These are phyloP conservation scores for Tigriopus japonicus DNA, from an alignment of 1,140 invertebrate genomes.

Conservation along the genomic window DNA sequence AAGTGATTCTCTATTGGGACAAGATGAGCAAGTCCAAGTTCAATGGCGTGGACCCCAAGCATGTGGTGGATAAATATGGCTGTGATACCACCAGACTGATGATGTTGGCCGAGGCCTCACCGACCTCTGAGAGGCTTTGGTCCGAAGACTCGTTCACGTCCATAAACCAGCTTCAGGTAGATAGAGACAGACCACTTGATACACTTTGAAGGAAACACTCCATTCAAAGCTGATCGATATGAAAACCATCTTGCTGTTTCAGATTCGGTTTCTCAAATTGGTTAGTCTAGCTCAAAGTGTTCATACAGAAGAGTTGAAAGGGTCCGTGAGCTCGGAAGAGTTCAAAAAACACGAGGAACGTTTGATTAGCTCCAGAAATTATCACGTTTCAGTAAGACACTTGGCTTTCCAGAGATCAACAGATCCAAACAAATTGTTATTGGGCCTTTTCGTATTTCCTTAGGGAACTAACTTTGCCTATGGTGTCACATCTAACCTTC, in stretches of 20 bases:
- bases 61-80: constrained; percentile 59
- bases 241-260: background rate
- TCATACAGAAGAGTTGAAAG: too few species aligned
- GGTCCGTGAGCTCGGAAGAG: too few species aligned
- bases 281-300: too few species aligned
- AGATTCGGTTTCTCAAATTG: too few species aligned
- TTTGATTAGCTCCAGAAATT: too few species aligned
- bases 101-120: constrained; percentile 64
- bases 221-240: too few species aligned
- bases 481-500: background rate
- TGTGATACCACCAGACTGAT: constrained; percentile 67
- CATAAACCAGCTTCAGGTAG: constrained; percentile 7
- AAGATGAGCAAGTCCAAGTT: constrained; percentile 99
- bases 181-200: too few species aligned
- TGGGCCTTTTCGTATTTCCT: background rate
- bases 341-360: too few species aligned
- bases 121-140: constrained; percentile 67
- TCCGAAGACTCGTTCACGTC: constrained; percentile 42
- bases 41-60: constrained; percentile 85
- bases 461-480: background rate
- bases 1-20: constrained; percentile 61
- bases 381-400: too few species aligned
- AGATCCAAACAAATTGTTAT: background rate
- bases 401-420: too few species aligned
- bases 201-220: too few species aligned